Base-by-base conservation (phyloP, 2,113 vertebrate genomes). In the Lates calcarifer region DNA sequence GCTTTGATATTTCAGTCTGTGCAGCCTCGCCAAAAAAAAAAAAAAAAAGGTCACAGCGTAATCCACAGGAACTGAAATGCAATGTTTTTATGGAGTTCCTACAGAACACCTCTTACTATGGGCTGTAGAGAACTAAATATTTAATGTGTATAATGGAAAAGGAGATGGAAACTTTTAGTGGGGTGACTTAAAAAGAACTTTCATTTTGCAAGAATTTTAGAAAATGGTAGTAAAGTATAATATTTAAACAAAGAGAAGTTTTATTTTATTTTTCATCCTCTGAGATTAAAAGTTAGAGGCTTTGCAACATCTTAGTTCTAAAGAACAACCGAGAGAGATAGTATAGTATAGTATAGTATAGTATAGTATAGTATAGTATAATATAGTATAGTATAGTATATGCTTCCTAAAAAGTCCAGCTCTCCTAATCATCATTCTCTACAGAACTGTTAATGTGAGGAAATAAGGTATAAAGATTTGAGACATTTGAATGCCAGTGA, bases 1-100 rank as follows among this genome's bases (percentile, higher is more conserved):
- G 75, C 87, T 90, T 93, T 90, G 91, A 91, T 87, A 85, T 85
- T 86, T 87, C n/a, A 75, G 58, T 85, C 66, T 26, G 49, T 71
- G 51, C 26, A 43, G 72, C 77, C 82, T 80, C 79, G 71, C 75
- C 65, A 89, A 86, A 77, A 82, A 57, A 74, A 80, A 67, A 76
- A 79, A 15, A 80, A 12, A 53, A 75, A 60, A 13, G 68, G n/a
- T n/a, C n/a, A n/a, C n/a, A 89, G 69, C 4, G 60, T 75, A 80
- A 82, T 83, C 62, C 51, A 53, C 62, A 63, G 72, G 37, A 69
- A 58, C 53, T 37, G 58, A 84, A 89, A 76, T 67, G 60, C 47
- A 82, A 65, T 60, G 79, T 86, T 83, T 82, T 77, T 37, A 77
- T 71, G 45, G 51, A 82, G 58, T 74, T 85, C 70, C 35, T 79